phyloP scores from a whole-genome alignment of 2,113 vertebrate genomes.

The Manacus vitellinus region DNA sequence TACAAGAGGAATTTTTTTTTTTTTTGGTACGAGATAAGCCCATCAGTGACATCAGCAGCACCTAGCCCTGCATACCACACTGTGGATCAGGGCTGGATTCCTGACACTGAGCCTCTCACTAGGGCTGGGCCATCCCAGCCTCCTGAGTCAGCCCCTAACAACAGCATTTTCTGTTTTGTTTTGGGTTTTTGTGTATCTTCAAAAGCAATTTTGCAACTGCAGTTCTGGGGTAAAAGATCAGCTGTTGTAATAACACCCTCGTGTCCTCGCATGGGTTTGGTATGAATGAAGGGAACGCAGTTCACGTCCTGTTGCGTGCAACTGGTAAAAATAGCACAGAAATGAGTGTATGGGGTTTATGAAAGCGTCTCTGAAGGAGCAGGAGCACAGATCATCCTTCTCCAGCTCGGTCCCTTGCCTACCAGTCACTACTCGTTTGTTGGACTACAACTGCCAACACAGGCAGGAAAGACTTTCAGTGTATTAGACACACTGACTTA shows the following conservation, averaged over 20 bases:
- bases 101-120: neutral
- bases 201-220: neutral
- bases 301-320: neutral
- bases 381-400: neutral
- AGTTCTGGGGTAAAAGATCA: slow-evolving; percentile 5
- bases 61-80: slow-evolving; percentile 33
- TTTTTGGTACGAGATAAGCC: slow-evolving; percentile 32
- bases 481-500: accelerated
- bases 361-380: neutral
- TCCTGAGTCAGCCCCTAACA: slow-evolving; percentile 63
- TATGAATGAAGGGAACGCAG: neutral
- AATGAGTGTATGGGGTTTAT: neutral
- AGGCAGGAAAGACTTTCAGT: neutral
- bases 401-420: neutral
- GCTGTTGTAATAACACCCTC: neutral
- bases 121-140: slow-evolving; percentile 17
- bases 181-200: neutral
- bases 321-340: neutral
- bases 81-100: neutral
- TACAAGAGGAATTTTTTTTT: neutral
- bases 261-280: neutral
- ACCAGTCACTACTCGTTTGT: neutral
- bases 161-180: slow-evolving; percentile 52
- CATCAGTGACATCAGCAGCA: slow-evolving; percentile 46
- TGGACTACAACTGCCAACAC: neutral